Evolutionary conservation across 2,888 invertebrate species (phyloP).

Genomic region (Amiota minor): DNA sequence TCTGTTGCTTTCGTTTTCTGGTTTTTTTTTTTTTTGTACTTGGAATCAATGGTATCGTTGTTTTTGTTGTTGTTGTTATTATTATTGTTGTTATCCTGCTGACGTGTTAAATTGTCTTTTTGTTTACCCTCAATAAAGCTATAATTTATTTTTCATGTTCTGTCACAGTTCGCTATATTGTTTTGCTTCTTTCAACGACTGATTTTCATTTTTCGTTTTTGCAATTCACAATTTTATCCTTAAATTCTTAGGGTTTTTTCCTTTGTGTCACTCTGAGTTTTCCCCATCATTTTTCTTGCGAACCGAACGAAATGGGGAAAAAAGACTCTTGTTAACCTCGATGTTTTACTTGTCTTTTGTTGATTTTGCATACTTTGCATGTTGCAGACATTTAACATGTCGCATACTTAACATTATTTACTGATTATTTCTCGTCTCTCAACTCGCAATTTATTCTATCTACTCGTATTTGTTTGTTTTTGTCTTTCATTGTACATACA

Average conservation of each 20-base stretch:
- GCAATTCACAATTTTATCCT: constrained; percentile 5
- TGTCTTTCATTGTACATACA: neutral
- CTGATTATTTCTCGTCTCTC: neutral
- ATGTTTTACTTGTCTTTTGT: neutral
- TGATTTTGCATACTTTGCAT: constrained; percentile 16
- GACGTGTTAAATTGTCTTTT: constrained; percentile 68
- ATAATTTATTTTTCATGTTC: constrained; percentile 67
- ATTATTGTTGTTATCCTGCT: constrained; percentile 56
- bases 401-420: constrained; percentile 7
- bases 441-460: neutral
- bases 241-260: neutral
- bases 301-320: neutral
- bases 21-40: constrained; percentile 26
- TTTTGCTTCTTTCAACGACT: constrained; percentile 30
- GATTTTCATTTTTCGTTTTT: neutral
- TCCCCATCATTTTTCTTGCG: neutral
- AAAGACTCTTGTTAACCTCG: neutral
- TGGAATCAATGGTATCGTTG: constrained; percentile 36
- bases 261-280: neutral
- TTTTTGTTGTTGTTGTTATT: constrained; percentile 43
- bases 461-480: neutral
- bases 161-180: constrained; percentile 53
- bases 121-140: constrained; percentile 65
- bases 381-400: neutral
- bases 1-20: constrained; percentile 23